Evolutionary conservation across 2,797 vertebrate genomes (phyloP), one percentile per base, ranked within the genome.

Genomic region (Etheostoma perlongum): DNA sequence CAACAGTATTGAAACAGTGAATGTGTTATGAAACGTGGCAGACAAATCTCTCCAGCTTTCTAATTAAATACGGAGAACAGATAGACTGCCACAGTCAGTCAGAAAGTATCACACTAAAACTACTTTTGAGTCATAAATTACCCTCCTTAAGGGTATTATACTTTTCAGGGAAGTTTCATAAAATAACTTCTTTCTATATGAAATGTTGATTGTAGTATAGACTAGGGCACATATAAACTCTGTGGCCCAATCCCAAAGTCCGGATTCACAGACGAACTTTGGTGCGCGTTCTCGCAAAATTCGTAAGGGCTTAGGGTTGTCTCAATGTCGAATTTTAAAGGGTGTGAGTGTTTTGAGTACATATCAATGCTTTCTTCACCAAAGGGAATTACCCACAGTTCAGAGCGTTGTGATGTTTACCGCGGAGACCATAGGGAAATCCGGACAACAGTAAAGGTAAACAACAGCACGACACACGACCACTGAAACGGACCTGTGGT

Each of bases 1-100:
- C 27, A 51, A 19, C 1, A 44, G 33, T 6, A 33, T 1, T 63
- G 5, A 74, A 58, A 66, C 27, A 15, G 55, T 42, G 57, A 73
- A 13, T 51, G 11, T 30, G 30, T 33, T 13, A 71, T 73, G 10
- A 63, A 65, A 84, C 59, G 21, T 54, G 4, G 47, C 49, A 72
- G 55, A 16, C 47, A 49, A 74, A 66, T 42, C 19, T 44, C 30
- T 58, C 15, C 4, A 72, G 40, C 40, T 33, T 42, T 52, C 40
- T 16, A 33, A 61, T 64, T 57, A 42, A 70, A 54, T 12, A 57
- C 64, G 63, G 4, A 44, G 36, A 72, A 57, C 47, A 64, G 58
- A 47, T 6, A 13, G 23, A 16, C 36, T 33, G 4, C 33, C 48
- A 67, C 49, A 47, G 44, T n/a, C 14, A 27, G 55, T 55, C 9